Conservation (phyloP, 2,888 invertebrate species). For the Cryptus viduatorius region DNA sequence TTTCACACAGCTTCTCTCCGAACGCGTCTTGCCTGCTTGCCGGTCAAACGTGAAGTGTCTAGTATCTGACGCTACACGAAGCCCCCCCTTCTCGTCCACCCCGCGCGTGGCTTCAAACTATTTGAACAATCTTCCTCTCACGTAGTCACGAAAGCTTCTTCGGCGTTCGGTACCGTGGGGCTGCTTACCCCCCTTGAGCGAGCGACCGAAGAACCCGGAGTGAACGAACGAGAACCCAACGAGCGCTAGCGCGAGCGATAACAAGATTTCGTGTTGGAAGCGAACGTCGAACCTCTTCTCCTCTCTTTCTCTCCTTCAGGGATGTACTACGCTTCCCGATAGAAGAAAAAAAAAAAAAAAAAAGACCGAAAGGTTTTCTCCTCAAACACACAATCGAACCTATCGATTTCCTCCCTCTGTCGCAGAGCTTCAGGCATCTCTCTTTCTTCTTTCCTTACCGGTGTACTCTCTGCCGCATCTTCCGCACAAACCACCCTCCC, state of each 20-base stretch:
- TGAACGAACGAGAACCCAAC: slow-evolving; percentile 46
- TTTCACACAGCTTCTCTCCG: neutral
- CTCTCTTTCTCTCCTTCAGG: neutral
- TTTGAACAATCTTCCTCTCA: slow-evolving; percentile 68
- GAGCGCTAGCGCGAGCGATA: slow-evolving; percentile 60
- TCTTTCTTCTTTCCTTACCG: neutral
- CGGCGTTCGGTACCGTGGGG: slow-evolving; percentile 37
- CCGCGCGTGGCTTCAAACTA: slow-evolving; percentile 60
- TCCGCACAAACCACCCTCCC: neutral
- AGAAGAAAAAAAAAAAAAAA: slow-evolving; percentile 22
- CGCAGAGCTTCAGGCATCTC: neutral
- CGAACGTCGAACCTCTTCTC: slow-evolving; percentile 36
- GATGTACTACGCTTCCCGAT: neutral
- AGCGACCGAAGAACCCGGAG: slow-evolving; percentile 21
- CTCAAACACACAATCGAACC: slow-evolving; percentile 66
- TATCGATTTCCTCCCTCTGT: slow-evolving; percentile 58
- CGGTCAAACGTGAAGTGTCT: slow-evolving; percentile 54
- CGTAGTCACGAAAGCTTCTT: slow-evolving; percentile 67
- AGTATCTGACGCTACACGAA: neutral
- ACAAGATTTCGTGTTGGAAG: slow-evolving; percentile 64
- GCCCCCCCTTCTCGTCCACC: neutral
- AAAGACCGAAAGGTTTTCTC: slow-evolving; percentile 31
- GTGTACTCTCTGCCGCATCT: neutral
- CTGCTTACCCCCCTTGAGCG: slow-evolving; percentile 31
- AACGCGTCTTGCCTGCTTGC: neutral